Base-by-base conservation (phyloP, 2,888 invertebrate genomes). In the Ormia ochracea region DNA sequence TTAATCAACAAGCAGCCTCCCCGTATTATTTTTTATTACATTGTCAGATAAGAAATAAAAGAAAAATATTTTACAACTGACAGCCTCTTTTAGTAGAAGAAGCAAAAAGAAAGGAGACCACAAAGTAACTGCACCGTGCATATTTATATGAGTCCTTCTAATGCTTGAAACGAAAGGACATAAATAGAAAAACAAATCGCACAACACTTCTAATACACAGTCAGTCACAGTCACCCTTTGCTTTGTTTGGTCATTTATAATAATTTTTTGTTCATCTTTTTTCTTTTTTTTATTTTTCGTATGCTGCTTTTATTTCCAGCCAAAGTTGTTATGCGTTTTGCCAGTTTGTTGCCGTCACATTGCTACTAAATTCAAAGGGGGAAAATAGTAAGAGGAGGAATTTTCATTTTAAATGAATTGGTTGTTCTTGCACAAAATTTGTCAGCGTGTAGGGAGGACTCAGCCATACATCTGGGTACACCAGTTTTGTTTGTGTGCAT, bases 1-100 rank as follows among this genome's bases (percentile, higher is more conserved):
- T 83, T 83, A 83, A 83, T 83, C 83, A 83, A 81, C 83, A n/a
- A n/a, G n/a, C n/a, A 83, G 81, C 80, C 80, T 80, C 61, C 43
- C 68, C 17, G 38, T 38, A 48, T 65, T 45, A 7, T 50, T 14
- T n/a, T 50, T 50, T 21, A 58, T 36, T 19, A 7, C 33, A 26
- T 2, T 52, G 38, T 28, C 21, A 59, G 21, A 50, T 58, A 50
- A 36, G 7, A 38, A 72, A 52, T n/a, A 50, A 73, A 26, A 10
- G 36, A 54, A 45, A 43, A 45, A 52, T 33, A 33, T 38, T 61
- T 52, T 31, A 48, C 21, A 66, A 80, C 52, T 68, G 76, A 70
- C 70, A 79, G 70, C 70, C 69, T 68, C 52, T 79, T 70, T 73
- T 50, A 4, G 19, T 5, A 56, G 5, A 0, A 54, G 12, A 17